Percentiles rank a stretch among this genome's conserved stretches.
Conservation (phyloP, 2,113 vertebrate species). For the Entelurus aequoreus region DNA sequence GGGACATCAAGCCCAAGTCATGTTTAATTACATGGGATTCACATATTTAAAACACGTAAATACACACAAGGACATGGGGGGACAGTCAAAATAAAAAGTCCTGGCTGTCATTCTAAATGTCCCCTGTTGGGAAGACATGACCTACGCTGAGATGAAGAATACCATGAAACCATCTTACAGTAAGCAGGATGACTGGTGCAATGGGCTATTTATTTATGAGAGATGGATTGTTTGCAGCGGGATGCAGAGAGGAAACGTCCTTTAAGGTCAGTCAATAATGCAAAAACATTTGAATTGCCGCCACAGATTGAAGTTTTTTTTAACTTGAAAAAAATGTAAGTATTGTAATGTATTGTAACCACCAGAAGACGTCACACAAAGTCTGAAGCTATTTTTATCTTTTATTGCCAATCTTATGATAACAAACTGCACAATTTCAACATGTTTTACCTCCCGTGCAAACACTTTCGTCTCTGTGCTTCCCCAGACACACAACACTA, state of each 20-base stretch:
- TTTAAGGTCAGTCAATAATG: constrained; percentile 28
- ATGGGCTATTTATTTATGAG: constrained; percentile 19
- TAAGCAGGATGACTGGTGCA: constrained; percentile 27
- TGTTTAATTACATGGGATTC: constrained; percentile 45
- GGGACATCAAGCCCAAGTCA: constrained; percentile 43
- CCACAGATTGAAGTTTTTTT: background rate
- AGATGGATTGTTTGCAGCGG: constrained; percentile 2
- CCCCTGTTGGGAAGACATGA: constrained; percentile 19
- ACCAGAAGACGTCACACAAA: no score
- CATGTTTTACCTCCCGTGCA: no score
- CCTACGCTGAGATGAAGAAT: constrained; percentile 13
- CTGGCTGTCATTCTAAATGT: constrained; percentile 20
- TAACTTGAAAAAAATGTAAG: no score
- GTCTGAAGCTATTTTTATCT: no score
- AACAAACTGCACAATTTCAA: no score
- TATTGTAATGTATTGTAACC: no score
- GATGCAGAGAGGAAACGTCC: constrained; percentile 35
- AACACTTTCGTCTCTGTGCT: no score
- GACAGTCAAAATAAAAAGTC: constrained; percentile 20
- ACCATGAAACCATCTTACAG: background rate
- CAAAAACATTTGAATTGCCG: background rate
- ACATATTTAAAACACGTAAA: constrained; percentile 33
- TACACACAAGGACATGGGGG: constrained; percentile 20
- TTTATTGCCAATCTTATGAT: no score
- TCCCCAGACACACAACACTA: no score